phyloP scores from a whole-genome alignment of 2,797 vertebrate species.

The Acanthopagrus latus region DNA sequence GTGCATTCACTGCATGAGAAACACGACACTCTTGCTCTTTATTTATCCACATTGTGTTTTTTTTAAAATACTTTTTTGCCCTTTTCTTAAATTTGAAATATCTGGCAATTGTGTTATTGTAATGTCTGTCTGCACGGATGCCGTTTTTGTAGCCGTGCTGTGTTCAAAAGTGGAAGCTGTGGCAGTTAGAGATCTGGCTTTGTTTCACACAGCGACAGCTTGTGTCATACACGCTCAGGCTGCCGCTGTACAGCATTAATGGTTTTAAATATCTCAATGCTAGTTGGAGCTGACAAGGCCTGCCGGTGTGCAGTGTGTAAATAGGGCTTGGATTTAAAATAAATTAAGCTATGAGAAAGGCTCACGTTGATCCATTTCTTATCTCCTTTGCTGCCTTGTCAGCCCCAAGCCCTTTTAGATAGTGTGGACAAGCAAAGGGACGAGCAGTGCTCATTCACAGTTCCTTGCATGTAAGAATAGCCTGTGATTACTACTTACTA shows the following conservation, averaged over 20 bases:
- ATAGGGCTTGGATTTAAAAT: conserved; percentile 85
- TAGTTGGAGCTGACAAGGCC: conserved; percentile 77
- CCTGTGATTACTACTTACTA: conserved; percentile 35
- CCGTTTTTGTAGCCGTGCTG: conserved; percentile 17
- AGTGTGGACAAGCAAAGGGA: conserved; percentile 66
- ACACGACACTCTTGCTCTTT: background rate
- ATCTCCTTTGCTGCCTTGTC: conserved; percentile 82
- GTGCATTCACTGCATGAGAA: conserved; percentile 16
- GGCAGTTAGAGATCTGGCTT: conserved; percentile 61
- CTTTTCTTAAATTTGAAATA: conserved; percentile 1
- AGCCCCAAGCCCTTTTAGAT: conserved; percentile 77
- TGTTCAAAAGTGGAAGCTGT: conserved; percentile 57
- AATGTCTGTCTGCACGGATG: background rate
- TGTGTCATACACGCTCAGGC: conserved; percentile 66
- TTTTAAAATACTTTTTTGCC: background rate
- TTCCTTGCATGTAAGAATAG: conserved; percentile 48
- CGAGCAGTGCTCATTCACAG: conserved; percentile 55
- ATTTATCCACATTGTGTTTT: background rate
- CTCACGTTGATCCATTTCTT: conserved; percentile 86
- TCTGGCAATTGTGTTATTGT: background rate
- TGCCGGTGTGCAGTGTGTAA: conserved; percentile 80
- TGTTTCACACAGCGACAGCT: conserved; percentile 64
- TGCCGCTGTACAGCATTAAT: conserved; percentile 72
- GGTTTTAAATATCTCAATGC: conserved; percentile 78
- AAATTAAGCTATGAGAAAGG: conserved; percentile 85